Evolutionary conservation across 37 sponge, comb jelly and placozoan species (phyloP), one percentile per base, ranked within the genome.

Genomic region (Chondrilla cf. caribensis): DNA sequence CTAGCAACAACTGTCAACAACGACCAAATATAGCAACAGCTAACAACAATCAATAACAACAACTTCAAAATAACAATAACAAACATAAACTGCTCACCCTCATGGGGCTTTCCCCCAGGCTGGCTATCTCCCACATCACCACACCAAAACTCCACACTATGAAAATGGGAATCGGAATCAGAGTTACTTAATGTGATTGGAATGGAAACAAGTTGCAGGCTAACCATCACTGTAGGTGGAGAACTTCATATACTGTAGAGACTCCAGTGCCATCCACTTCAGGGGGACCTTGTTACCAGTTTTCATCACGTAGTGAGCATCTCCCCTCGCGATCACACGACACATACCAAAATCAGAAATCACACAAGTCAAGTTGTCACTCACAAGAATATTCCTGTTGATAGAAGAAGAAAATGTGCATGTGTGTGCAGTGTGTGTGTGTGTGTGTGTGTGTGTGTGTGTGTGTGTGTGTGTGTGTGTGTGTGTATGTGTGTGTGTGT

Each of bases 211-310:
- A 14, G 51, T 4, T 59, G 28, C 25, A 42, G 44, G 36, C 82
- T 84, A 58, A 89, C 89, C 81, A 59, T 89, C 89, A 65, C 81
- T 84, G 38, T 81, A 84, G 4, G 85, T 80, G 39, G 85, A 81
- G 78, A 84, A 89, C 82, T 84, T 89, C 64, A 41, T 36, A 55
- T 84, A 84, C 26, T 60, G 26, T 0, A 89, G 51, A 43, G 78
- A 40, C 58, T 89, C 89, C 18, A 76, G 77, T n/a, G 89, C 84
- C 85, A 89, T 83, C 89, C 89, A 89, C 60, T 89, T 89, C n/a
- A 81, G 71, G 25, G 89, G 89, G 35, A 89, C 78, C 43, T 77
- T 81, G 22, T 31, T 75, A 0, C 25, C 35, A 37, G 55, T 22
- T 18, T 42, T 84, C 39, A 89, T 25, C 17, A 76, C 38, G 44